Evolutionary conservation across 2,113 vertebrate species (phyloP).

Genomic region (Ploceus nigricollis): DNA sequence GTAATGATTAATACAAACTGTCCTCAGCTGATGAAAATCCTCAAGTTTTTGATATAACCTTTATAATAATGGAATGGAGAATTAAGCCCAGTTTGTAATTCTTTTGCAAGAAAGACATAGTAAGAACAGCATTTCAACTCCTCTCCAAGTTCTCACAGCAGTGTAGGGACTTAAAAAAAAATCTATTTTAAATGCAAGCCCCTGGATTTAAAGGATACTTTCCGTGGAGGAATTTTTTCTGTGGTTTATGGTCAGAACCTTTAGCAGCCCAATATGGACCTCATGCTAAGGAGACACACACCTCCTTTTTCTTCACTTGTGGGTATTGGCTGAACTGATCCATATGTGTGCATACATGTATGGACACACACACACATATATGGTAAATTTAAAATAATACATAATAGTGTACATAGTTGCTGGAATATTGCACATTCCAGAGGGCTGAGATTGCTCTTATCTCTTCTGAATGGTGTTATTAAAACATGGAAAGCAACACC

Average conservation of each 20-base stretch:
- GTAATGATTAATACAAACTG: background rate
- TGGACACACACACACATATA: accelerated
- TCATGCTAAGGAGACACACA: background rate
- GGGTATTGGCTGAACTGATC: background rate
- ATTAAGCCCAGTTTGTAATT: background rate
- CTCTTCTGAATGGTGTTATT: background rate
- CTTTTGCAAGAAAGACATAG: background rate
- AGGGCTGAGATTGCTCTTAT: background rate
- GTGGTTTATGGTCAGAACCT: background rate
- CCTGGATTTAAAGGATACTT: background rate
- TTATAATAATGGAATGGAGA: background rate
- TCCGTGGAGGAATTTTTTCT: background rate
- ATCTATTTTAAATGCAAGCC: background rate
- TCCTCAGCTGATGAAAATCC: background rate
- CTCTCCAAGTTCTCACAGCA: background rate
- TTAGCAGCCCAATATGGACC: background rate
- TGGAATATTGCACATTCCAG: background rate
- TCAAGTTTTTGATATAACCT: background rate
- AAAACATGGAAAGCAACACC: background rate
- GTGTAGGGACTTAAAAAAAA: background rate
- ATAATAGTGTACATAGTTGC: background rate
- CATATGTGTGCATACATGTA: background rate
- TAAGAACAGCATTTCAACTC: background rate
- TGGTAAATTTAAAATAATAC: background rate
- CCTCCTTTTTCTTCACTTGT: background rate